These are phyloP conservation scores for Drosophila conformis DNA, from an alignment of 2,888 invertebrate genomes.

Conservation along the genomic window DNA sequence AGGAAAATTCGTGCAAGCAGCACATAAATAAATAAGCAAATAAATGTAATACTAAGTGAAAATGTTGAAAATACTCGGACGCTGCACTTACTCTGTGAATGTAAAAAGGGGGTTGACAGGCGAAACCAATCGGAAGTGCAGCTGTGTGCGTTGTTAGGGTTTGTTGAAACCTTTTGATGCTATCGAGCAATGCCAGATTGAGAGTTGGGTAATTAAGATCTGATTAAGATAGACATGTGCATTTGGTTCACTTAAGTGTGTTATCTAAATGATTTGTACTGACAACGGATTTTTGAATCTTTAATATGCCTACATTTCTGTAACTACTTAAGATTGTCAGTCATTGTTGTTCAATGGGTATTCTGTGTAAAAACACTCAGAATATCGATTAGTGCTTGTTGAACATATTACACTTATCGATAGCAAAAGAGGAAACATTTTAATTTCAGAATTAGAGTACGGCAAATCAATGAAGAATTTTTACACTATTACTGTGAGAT, in stretches of 20 bases:
- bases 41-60: slow-evolving; percentile 73
- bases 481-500: not conserved
- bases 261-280: slow-evolving; percentile 36
- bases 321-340: slow-evolving; percentile 7
- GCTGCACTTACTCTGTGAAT: not conserved
- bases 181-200: slow-evolving; percentile 11
- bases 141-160: slow-evolving; percentile 23
- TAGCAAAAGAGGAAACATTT: not conserved
- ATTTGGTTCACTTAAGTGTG: slow-evolving; percentile 5
- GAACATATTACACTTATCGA: not conserved
- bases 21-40: slow-evolving; percentile 70
- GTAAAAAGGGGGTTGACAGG: slow-evolving; percentile 10
- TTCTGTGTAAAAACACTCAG: not conserved
- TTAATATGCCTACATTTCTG: slow-evolving; percentile 20
- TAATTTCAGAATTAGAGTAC: not conserved
- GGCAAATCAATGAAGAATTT: accelerated
- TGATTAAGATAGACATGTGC: slow-evolving; percentile 45
- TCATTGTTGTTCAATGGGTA: not conserved
- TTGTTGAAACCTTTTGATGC: not conserved
- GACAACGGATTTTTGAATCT: slow-evolving; percentile 32
- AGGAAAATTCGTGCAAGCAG: slow-evolving; percentile 43
- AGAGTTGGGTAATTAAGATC: slow-evolving; percentile 52
- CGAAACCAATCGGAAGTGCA: slow-evolving; percentile 37
- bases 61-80: slow-evolving; percentile 41
- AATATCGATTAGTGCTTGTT: not conserved